Evolutionary conservation across 2,113 vertebrate species (phyloP).

Genomic region (Hippopotamus amphibius): DNA sequence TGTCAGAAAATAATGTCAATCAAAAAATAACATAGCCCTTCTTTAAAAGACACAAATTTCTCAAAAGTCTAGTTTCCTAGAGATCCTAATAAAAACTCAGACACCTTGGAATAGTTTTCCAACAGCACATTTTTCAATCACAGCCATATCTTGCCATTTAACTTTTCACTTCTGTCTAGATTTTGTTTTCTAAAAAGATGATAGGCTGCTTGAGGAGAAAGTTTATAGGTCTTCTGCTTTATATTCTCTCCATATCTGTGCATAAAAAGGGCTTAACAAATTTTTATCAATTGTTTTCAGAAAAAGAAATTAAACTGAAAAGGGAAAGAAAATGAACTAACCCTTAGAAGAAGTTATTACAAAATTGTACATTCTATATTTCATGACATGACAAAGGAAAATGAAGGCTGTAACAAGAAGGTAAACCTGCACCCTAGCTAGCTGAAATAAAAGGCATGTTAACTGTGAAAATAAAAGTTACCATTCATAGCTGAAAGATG

Average conservation of each 20-base stretch:
- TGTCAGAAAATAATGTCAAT: not conserved
- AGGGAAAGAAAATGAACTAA: constrained; percentile 22
- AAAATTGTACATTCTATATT: not conserved
- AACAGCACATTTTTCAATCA: not conserved
- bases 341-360: not conserved
- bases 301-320: constrained; percentile 16
- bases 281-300: constrained; percentile 9
- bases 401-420: not conserved
- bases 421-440: not conserved
- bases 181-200: constrained; percentile 41
- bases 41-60: constrained; percentile 21
- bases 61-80: constrained; percentile 23
- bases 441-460: constrained; percentile 2
- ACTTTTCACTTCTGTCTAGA: not conserved
- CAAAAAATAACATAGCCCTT: not conserved
- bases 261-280: not conserved
- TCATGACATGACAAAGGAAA: constrained; percentile 41
- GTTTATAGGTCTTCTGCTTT: not conserved
- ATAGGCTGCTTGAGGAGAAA: not conserved
- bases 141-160: not conserved
- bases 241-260: not conserved
- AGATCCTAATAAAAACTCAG: not conserved
- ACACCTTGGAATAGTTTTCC: not conserved
- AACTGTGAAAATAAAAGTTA: constrained; percentile 21
- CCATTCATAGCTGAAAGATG: not conserved